Evolutionary conservation across 1,140 invertebrate genomes (phyloP).

Genomic region (Schlechtendalia chinensis): DNA sequence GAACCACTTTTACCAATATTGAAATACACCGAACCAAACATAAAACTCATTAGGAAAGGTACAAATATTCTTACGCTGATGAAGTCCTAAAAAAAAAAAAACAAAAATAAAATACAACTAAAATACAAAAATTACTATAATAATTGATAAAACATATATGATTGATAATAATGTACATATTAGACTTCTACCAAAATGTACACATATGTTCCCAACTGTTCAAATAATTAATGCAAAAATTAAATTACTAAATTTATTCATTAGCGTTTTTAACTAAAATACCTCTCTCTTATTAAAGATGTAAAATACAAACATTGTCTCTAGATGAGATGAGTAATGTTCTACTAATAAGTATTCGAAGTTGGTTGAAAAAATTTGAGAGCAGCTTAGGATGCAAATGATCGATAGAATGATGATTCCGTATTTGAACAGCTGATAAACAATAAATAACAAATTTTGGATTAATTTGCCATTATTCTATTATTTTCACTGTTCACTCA

Average conservation of each 20-base stretch:
- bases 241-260: neutral
- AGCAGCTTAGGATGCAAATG: neutral
- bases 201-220: neutral
- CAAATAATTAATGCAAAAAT: neutral
- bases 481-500: neutral
- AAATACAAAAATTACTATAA: too few relatives aligned
- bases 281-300: conserved; percentile 26
- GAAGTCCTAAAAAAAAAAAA: conserved; percentile 27
- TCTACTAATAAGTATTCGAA: conserved; percentile 36
- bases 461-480: neutral
- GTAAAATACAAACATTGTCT: conserved; percentile 45
- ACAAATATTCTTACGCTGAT: conserved; percentile 23
- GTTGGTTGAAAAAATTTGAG: conserved; percentile 20
- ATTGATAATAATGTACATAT: neutral
- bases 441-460: neutral
- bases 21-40: conserved; percentile 37
- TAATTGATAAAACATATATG: too few relatives aligned
- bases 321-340: conserved; percentile 31
- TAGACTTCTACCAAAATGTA: neutral
- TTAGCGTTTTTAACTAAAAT: conserved; percentile 30
- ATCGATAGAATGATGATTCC: neutral
- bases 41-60: conserved; percentile 7
- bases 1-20: conserved; percentile 33
- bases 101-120: too few relatives aligned
- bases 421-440: conserved; percentile 8